Evolutionary conservation across 2,113 vertebrate species (phyloP).

Genomic region (Coptodon bakossiorum): DNA sequence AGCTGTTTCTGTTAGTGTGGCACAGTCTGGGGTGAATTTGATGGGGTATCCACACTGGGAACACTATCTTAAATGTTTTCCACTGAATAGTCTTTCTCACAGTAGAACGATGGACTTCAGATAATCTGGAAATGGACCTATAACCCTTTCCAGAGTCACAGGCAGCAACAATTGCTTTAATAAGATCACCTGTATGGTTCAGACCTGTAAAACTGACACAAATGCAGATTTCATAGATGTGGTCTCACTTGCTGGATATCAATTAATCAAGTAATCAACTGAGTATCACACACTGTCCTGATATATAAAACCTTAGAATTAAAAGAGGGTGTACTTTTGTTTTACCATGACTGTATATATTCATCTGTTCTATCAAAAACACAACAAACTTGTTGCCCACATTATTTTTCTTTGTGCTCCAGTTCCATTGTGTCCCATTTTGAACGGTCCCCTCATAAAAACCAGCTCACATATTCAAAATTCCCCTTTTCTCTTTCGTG

Average conservation of each 20-base stretch:
- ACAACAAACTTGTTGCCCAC: background rate
- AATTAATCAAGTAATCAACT: fast-evolving
- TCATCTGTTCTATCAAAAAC: background rate
- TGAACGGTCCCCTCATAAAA: background rate
- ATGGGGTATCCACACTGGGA: background rate
- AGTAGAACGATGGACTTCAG: background rate
- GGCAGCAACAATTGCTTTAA: background rate
- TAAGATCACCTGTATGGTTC: background rate
- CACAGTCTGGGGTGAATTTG: background rate
- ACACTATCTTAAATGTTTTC: background rate
- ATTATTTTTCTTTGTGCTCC: background rate
- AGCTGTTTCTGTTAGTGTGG: background rate
- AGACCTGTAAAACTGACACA: background rate
- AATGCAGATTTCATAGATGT: background rate
- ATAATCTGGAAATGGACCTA: background rate
- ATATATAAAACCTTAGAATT: background rate
- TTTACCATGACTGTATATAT: background rate
- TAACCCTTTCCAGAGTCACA: background rate
- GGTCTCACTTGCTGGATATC: background rate
- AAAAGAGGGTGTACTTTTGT: background rate
- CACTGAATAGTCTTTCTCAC: background rate
- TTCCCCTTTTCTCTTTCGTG: background rate
- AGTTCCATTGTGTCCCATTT: background rate
- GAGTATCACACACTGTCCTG: background rate
- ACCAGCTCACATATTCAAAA: background rate